These are phyloP conservation scores for Microcaecilia unicolor DNA, from an alignment of 2,797 vertebrate species.

Conservation along the genomic window DNA sequence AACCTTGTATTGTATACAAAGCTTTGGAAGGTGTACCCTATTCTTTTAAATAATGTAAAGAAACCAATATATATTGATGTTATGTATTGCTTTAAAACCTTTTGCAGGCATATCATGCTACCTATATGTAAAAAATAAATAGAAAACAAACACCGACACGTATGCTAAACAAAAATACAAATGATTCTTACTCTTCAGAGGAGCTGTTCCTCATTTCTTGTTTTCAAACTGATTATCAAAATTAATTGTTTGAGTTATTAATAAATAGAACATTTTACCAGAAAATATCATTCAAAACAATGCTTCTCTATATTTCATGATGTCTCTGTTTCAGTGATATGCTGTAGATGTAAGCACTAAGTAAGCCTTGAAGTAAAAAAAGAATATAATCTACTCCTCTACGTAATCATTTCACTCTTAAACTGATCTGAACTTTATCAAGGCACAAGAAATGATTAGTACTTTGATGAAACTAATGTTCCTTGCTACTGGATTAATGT, in stretches of 20 bases:
- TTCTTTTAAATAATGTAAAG: too few species aligned
- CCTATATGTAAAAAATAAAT: too few species aligned
- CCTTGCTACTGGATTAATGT: background rate
- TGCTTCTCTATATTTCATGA: conserved; percentile 32
- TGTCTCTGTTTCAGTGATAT: conserved; percentile 31
- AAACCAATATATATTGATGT: too few species aligned
- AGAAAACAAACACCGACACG: too few species aligned
- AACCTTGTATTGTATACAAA: conserved; percentile 20
- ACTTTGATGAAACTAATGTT: conserved; percentile 7
- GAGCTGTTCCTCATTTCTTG: conserved; percentile 27
- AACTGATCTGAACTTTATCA: conserved; percentile 16
- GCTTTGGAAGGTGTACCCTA: conserved; percentile 20
- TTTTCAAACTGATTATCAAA: conserved; percentile 29
- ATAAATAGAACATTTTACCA: conserved; percentile 43
- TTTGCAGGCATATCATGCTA: too few species aligned
- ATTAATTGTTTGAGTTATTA: conserved; percentile 37
- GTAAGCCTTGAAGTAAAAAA: conserved; percentile 24
- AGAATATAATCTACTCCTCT: conserved; percentile 28
- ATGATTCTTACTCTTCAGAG: conserved; percentile 37
- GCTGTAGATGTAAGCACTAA: conserved; percentile 27
- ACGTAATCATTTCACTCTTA: conserved; percentile 32
- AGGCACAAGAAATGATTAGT: conserved; percentile 20
- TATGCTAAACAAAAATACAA: conserved; percentile 12
- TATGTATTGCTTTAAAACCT: too few species aligned
- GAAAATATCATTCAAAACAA: conserved; percentile 36